Conservation (phyloP, 2,113 vertebrate genomes). For the Columba livia region DNA sequence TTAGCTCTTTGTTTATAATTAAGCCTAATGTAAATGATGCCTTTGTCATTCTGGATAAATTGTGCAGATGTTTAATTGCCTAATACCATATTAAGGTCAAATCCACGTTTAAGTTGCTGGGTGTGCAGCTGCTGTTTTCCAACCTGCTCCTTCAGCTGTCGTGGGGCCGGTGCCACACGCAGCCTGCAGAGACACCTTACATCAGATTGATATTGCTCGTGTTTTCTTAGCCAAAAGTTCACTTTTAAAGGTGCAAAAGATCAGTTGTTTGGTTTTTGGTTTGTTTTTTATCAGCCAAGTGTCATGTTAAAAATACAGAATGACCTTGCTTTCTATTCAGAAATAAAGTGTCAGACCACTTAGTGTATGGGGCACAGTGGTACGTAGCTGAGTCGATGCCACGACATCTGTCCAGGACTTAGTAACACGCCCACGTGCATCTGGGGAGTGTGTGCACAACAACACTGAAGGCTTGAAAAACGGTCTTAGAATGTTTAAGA, state of each 20-base stretch:
- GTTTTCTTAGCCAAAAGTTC: background rate
- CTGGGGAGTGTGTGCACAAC: background rate
- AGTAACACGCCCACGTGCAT: rapidly evolving
- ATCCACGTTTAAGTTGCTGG: background rate
- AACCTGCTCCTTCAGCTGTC: background rate
- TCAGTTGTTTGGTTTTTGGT: background rate
- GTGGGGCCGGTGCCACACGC: rapidly evolving
- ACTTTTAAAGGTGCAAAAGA: background rate
- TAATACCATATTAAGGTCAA: background rate
- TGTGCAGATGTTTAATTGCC: background rate
- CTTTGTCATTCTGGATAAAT: background rate
- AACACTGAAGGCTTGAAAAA: too few species aligned
- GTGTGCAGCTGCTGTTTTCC: background rate
- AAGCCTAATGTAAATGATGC: background rate
- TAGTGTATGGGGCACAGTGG: rapidly evolving
- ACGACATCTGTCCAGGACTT: rapidly evolving
- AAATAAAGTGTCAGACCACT: background rate
- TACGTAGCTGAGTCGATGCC: background rate
- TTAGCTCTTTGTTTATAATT: background rate
- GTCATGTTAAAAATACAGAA: background rate
- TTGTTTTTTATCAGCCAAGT: background rate
- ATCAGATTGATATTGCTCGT: background rate
- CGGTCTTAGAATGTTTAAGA: background rate
- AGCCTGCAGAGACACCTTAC: background rate
- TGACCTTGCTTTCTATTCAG: background rate